phyloP scores from a whole-genome alignment of 1,140 invertebrate species.

The Anastatus disparis region DNA sequence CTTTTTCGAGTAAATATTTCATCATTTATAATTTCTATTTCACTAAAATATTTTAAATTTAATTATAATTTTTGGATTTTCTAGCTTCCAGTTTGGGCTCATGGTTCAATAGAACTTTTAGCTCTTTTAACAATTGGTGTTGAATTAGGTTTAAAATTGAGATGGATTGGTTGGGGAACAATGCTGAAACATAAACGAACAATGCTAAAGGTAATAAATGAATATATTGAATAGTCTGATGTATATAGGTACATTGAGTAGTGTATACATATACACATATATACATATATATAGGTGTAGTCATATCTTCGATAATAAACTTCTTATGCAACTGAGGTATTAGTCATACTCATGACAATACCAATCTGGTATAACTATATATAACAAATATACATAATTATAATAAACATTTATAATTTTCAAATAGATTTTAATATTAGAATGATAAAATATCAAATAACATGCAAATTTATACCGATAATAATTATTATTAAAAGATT shows the following conservation, averaged over 20 bases:
- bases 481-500: neutral
- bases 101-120: slow-evolving; percentile 86
- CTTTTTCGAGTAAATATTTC: slow-evolving; percentile 71
- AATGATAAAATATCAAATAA: neutral
- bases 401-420: no score
- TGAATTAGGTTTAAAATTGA: slow-evolving; percentile 82
- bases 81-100: slow-evolving; percentile 79
- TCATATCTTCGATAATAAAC: no score
- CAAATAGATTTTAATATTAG: neutral
- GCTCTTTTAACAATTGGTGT: slow-evolving; percentile 81
- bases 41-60: neutral
- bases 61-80: slow-evolving; percentile 35
- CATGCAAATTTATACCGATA: neutral
- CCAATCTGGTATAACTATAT: slow-evolving; percentile 36
- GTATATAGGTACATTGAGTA: no score
- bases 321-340: neutral
- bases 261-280: neutral
- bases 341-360: slow-evolving; percentile 28
- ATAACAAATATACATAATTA: no score
- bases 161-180: slow-evolving; percentile 87
- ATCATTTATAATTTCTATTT: slow-evolving; percentile 4
- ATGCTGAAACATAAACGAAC: slow-evolving; percentile 87
- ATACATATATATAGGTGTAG: neutral
- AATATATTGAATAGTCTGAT: no score
- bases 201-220: slow-evolving; percentile 78